Evolutionary conservation across 2,888 invertebrate species (phyloP), one percentile per base, ranked within the genome.

Genomic region (Leptarthrus brevirostris): DNA sequence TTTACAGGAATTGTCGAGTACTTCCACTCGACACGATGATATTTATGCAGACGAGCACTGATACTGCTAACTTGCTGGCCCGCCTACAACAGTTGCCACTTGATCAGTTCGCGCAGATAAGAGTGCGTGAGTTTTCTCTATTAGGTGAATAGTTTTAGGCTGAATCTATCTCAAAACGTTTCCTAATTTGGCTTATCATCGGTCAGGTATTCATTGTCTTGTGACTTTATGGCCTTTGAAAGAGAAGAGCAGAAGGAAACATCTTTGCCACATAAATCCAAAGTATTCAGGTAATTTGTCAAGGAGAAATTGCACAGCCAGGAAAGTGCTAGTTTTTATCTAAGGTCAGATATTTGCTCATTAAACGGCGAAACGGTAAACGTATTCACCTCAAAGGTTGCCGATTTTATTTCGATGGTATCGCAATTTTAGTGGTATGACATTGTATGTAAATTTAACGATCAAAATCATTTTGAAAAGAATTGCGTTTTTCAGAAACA

Each of bases 61-160:
- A 36, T 58, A 36, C 2, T 4, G 18, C 20, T n/a, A n/a, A n/a
- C n/a, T n/a, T n/a, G n/a, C 54, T 2, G 36, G 58, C 36, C 58
- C 58, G 18, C 58, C 58, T 58, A 58, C 58, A 58, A 58, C 58
- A 34, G 58, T 36, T 58, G 58, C 58, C 58, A 58, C 58, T 58
- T 36, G 58, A 58, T 58, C 58, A 16, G 58, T 18, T 18, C 16
- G 40, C 18, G 10, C 36, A n/a, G 58, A 58, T 58, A 58, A 36
- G 18, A 36, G n/a, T 58, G 58, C 58, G 58, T 58, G 58, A 36
- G 58, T 18, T 58, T 58, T 36, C 58, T 58, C 58, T 58, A 58
- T 58, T 58, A 58, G 58, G 58, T 58, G 36, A 58, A 58, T 58
- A 58, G 58, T 58, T 58, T 58, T 58, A 58, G 58, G 58, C 58